Conservation (phyloP, 2,797 vertebrate species). For the Thaleichthys pacificus region DNA sequence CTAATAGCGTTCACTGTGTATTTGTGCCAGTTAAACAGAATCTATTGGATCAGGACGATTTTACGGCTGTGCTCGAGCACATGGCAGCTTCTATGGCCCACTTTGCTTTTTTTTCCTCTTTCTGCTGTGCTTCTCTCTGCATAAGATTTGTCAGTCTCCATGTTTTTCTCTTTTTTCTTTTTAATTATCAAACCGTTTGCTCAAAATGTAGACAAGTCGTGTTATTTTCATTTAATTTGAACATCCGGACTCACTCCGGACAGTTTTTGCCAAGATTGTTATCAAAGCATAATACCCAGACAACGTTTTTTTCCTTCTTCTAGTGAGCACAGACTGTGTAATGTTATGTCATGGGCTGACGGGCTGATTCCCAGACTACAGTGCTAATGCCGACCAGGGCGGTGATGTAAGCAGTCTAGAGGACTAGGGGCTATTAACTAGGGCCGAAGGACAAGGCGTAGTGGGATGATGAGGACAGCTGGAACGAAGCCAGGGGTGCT, state of each 20-base stretch:
- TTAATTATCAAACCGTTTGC: slow-evolving; percentile 8
- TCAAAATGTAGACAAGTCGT: slow-evolving; percentile 26
- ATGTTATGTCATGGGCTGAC: slow-evolving; percentile 33
- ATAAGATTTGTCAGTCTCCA: too few species aligned
- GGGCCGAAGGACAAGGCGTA: slow-evolving; percentile 69
- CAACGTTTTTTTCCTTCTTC: slow-evolving; percentile 9
- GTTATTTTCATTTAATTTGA: slow-evolving; percentile 20
- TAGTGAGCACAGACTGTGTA: background rate
- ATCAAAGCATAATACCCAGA: slow-evolving; percentile 12
- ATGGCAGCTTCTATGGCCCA: slow-evolving; percentile 75
- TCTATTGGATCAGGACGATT: slow-evolving; percentile 80
- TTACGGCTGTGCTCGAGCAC: slow-evolving; percentile 76
- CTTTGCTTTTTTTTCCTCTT: slow-evolving; percentile 47
- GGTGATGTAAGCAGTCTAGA: slow-evolving; percentile 47
- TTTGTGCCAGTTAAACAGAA: slow-evolving; percentile 79
- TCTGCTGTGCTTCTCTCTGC: slow-evolving; percentile 1
- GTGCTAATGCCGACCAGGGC: slow-evolving; percentile 28
- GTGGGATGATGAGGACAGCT: slow-evolving; percentile 57
- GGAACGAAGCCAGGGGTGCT: slow-evolving; percentile 42
- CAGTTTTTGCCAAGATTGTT: too few species aligned
- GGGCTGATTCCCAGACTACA: slow-evolving; percentile 3
- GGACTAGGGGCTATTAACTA: slow-evolving; percentile 39
- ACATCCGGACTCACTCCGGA: too few species aligned
- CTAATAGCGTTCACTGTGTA: slow-evolving; percentile 72
- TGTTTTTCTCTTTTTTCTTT: slow-evolving; percentile 41